phyloP scores from a whole-genome alignment of 2,888 invertebrate species.

The Folsomia manolachei region DNA sequence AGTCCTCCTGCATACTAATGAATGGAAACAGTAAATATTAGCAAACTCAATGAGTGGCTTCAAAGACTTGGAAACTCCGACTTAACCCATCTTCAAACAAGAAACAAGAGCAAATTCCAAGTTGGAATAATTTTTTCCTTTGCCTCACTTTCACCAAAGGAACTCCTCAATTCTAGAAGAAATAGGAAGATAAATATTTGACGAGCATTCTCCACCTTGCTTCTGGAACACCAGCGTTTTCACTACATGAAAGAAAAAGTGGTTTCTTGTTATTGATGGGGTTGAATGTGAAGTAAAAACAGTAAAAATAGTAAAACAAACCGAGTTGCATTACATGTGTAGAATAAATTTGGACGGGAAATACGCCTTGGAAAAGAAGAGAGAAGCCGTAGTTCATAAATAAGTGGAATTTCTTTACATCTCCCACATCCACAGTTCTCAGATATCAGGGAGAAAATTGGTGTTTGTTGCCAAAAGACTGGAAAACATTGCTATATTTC shows the following conservation, averaged over 20 bases:
- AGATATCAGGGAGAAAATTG: no score
- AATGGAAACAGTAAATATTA: background rate
- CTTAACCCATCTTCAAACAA: background rate
- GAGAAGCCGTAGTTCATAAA: background rate
- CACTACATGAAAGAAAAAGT: background rate
- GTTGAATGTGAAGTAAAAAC: background rate
- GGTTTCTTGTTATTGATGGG: background rate
- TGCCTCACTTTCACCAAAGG: background rate
- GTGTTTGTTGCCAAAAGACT: no score
- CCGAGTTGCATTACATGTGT: background rate
- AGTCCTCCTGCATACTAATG: background rate
- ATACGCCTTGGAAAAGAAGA: no score
- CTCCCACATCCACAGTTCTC: no score
- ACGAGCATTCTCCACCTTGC: background rate
- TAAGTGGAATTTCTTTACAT: background rate
- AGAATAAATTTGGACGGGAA: background rate
- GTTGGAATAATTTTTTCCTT: background rate
- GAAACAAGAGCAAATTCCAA: background rate
- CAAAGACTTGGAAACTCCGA: background rate
- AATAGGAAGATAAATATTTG: background rate
- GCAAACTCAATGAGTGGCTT: background rate
- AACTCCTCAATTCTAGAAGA: background rate
- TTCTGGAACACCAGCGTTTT: background rate
- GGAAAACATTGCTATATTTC: no score
- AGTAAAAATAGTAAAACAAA: background rate